phyloP scores from a whole-genome alignment of 2,113 vertebrate species.

The Pangasianodon hypophthalmus region DNA sequence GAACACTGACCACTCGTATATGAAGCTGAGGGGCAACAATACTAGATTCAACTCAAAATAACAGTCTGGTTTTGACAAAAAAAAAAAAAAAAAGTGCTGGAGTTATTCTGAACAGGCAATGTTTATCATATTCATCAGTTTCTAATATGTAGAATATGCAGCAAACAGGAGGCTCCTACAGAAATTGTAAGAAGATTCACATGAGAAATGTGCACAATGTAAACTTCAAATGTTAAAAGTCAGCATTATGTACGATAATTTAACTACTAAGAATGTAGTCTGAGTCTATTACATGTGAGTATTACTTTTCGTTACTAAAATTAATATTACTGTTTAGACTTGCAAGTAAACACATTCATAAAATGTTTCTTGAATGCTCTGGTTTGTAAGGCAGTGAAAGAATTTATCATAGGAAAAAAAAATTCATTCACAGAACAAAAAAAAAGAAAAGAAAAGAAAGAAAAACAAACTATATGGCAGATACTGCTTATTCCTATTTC shows the following conservation, averaged over 20 bases:
- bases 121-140: not conserved
- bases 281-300: not conserved
- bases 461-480: slow-evolving; percentile 86
- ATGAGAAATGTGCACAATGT: slow-evolving; percentile 15
- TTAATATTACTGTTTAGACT: slow-evolving; percentile 22
- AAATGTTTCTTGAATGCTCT: slow-evolving; percentile 43
- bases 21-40: not conserved
- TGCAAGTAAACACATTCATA: slow-evolving; percentile 41
- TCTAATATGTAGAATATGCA: not conserved
- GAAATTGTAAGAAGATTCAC: not conserved
- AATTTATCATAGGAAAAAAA: slow-evolving; percentile 82
- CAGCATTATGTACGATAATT: not conserved
- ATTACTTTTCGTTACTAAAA: slow-evolving; percentile 19
- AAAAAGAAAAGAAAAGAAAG: slow-evolving; percentile 65
- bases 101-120: not conserved
- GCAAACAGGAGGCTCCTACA: slow-evolving; percentile 12
- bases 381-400: slow-evolving; percentile 54
- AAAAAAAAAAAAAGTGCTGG: slow-evolving; percentile 18
- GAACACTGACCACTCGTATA: not conserved
- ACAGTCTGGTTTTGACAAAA: slow-evolving; percentile 3
- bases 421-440: slow-evolving; percentile 82
- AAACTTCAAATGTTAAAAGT: slow-evolving; percentile 39
- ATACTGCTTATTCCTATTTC: slow-evolving; percentile 83
- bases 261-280: slow-evolving; percentile 54
- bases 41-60: slow-evolving; percentile 4